Percentiles rank a stretch among this genome's conserved stretches.
phyloP scores from a whole-genome alignment of 2,797 vertebrate genomes.

The Poeciliopsis infans region DNA sequence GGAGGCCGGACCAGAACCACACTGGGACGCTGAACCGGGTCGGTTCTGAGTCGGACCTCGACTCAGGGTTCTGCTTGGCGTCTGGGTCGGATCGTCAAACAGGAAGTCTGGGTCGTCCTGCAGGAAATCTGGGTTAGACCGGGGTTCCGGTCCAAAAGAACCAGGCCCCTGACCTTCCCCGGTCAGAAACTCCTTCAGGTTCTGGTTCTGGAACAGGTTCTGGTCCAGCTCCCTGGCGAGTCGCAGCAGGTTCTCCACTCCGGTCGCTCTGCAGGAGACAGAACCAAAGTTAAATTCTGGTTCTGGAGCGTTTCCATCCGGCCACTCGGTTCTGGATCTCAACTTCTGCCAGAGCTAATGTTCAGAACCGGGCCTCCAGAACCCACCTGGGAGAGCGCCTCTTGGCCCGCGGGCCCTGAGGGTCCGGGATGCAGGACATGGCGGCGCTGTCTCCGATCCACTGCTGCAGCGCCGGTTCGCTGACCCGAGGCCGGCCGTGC shows the following conservation, averaged over 20 bases:
- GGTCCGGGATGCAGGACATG: slow-evolving; percentile 88
- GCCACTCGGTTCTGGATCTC: neutral
- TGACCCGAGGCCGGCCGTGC: slow-evolving; percentile 82
- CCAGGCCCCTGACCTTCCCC: slow-evolving; percentile 46
- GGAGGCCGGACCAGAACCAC: fast-evolving
- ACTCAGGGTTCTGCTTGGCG: slow-evolving; percentile 79
- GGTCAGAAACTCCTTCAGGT: slow-evolving; percentile 28
- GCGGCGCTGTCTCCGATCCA: slow-evolving; percentile 93
- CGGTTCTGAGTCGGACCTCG: slow-evolving; percentile 48
- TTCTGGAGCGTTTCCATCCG: neutral
- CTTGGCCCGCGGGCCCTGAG: slow-evolving; percentile 61
- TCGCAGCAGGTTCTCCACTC: slow-evolving; percentile 89
- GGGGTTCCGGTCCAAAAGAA: slow-evolving; percentile 12
- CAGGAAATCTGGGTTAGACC: slow-evolving; percentile 61
- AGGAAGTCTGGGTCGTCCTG: slow-evolving; percentile 85
- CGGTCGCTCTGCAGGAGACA: slow-evolving; percentile 67
- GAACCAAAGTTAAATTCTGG: neutral
- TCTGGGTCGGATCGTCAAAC: slow-evolving; percentile 90
- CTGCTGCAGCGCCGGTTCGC: slow-evolving; percentile 82
- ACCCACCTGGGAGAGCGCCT: slow-evolving; percentile 71
- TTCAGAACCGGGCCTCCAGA: neutral
- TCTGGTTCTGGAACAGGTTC: slow-evolving; percentile 82
- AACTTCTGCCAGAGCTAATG: neutral
- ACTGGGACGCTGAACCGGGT: neutral
- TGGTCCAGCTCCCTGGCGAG: slow-evolving; percentile 93